Base-by-base conservation (phyloP, 2,888 invertebrate genomes). In the Micropterix aruncella region DNA sequence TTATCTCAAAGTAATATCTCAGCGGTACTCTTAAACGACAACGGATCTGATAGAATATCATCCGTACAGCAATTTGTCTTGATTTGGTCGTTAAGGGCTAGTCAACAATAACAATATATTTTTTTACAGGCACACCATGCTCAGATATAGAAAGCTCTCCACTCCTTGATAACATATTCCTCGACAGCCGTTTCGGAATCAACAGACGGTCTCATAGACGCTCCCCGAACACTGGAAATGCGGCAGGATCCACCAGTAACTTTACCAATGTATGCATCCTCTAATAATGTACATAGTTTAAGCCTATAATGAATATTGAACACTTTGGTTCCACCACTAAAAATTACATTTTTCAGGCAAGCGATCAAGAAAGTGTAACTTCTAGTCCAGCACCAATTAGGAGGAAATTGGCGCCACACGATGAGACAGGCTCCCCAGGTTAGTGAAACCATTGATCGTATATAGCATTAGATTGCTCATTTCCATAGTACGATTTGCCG, bases 101-200 rank as follows among this genome's bases (percentile, higher is more conserved):
- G n/a, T n/a, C n/a, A n/a, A n/a, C n/a, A n/a, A n/a, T n/a, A n/a
- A n/a, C n/a, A 27, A 7, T 27, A 27, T 7, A 27, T 7, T 27
- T 7, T 27, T 27, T 27, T 27, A 5, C 78, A 52, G 82, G 81
- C 46, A 80, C 82, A 1, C 81, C 83, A 1, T 80, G 79, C 37
- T 83, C 83, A 1, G 82, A 82, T 58, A 73, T 76, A 2, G 88
- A 88, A 51, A 77, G 77, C 52, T 81, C 81, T 53, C 75, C 77
- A 40, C 63, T 83, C 17, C 79, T 86, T 63, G 90, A 90, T 57
- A 80, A 82, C n/a, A 72, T 84, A 12, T 72, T 85, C 40, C 75
- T 83, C 56, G 89, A 89, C 60, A 78, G 83, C 41, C 69, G 82
- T 51, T 74, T 75, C 48, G 78, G 81, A 16, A 72, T 80, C 49